Evolutionary conservation across 2,113 vertebrate species (phyloP), one percentile per base, ranked within the genome.

Genomic region (Sturnus vulgaris): DNA sequence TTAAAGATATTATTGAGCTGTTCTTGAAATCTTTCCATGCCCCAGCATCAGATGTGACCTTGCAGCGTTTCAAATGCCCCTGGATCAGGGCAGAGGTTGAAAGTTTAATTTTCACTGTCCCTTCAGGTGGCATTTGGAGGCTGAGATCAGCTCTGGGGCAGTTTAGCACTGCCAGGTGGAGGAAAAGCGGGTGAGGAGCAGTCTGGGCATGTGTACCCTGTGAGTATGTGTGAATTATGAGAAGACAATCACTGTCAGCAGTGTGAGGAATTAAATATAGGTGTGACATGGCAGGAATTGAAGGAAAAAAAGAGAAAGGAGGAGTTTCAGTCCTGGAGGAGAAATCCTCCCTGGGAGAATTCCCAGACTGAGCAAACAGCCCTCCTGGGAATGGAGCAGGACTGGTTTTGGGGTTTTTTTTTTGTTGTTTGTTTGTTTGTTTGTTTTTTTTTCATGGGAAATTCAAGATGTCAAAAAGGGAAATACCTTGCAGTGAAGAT

Each of bases 21-120:
- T 30, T 27, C 27, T 33, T 10, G 65, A 57, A 71, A 53, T 6
- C 28, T 23, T 79, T n/a, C 65, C 56, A 0, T 15, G 12, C 15
- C 20, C 7, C 49, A 15, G 4, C 1, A 1, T 33, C 27, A n/a
- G 70, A 7, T 4, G 37, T 42, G 64, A 73, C 72, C 75, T 72
- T 0, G 12, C 16, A 24, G 42, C 0, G 0, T 79, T 85, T 78
- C n/a, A 44, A 2, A 23, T 33, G 88, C 2, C 11, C 2, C 61
- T 4, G 31, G 55, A 19, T 56, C 57, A 25, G 57, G 47, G 66
- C 53, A 61, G 44, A 35, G 56, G 11, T 20, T 35, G 30, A 2
- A 65, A 42, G 33, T 66, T 90, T 44, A 7, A 17, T 76, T 78
- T 63, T 60, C 53, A 8, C 35, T 4, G 40, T 53, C 22, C 24